A percentile compares a stretch with the other conserved stretches of the same genome.
Evolutionary conservation across 2,888 invertebrate genomes (phyloP).

Genomic region (Hirtodrosophila trivittata): DNA sequence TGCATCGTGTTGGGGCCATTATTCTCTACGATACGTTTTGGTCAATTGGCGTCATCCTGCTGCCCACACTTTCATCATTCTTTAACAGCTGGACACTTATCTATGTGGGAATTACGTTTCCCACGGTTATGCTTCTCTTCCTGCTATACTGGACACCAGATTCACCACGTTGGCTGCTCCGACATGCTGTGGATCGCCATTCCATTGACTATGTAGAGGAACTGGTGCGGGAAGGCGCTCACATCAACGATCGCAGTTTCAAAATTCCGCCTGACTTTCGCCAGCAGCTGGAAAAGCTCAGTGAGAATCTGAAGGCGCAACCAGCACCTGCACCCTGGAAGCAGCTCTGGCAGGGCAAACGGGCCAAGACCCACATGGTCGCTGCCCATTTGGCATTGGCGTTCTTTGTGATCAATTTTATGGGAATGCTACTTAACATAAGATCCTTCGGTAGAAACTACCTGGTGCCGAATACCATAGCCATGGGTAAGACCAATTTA

Average conservation of each 20-base stretch:
- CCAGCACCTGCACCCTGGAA: conserved; percentile 79
- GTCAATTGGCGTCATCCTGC: conserved; percentile 84
- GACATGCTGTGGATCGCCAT: conserved; percentile 73
- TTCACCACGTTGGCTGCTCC: conserved; percentile 84
- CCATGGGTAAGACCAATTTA: conserved; percentile 80
- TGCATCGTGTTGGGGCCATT: conserved; percentile 81
- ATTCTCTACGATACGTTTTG: conserved; percentile 84
- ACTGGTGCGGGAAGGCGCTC: conserved; percentile 81
- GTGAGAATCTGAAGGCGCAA: conserved; percentile 69
- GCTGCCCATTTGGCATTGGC: conserved; percentile 83
- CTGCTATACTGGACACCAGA: conserved; percentile 84
- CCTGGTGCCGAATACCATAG: conserved; percentile 82
- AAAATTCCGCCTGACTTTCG: conserved; percentile 81
- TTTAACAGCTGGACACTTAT: conserved; percentile 83
- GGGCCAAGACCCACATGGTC: conserved; percentile 80
- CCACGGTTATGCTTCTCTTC: conserved; percentile 82
- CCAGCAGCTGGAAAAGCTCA: conserved; percentile 75
- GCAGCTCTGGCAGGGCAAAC: conserved; percentile 80
- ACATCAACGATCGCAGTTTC: conserved; percentile 81
- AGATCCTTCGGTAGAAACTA: conserved; percentile 84
- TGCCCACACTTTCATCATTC: conserved; percentile 82
- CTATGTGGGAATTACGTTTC: conserved; percentile 84
- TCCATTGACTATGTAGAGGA: conserved; percentile 80
- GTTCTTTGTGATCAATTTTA: conserved; percentile 83
- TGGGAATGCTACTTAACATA: conserved; percentile 84